These are phyloP conservation scores for Melinaea menophilus DNA, from an alignment of 2,888 invertebrate species.

Conservation along the genomic window DNA sequence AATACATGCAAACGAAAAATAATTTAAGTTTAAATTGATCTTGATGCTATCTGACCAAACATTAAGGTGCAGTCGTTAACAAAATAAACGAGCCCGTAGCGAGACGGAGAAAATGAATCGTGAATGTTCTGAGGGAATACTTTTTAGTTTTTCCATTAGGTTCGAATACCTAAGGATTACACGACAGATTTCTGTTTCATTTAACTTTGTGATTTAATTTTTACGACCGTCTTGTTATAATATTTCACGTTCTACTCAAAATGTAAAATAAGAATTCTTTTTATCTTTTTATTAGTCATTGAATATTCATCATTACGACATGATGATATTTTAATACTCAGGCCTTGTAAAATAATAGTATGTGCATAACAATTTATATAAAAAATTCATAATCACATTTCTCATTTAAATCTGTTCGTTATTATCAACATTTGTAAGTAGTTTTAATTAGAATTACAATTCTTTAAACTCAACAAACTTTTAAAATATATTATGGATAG, in stretches of 20 bases:
- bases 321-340: no score
- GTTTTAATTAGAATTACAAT: no score
- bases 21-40: background rate
- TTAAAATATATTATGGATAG: no score
- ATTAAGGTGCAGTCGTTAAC: conserved; percentile 2
- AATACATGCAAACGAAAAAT: background rate
- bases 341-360: no score
- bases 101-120: conserved; percentile 1
- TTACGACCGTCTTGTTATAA: background rate
- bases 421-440: no score
- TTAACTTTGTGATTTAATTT: conserved; percentile 3
- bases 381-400: no score
- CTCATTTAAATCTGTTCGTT: no score
- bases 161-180: conserved; percentile 1
- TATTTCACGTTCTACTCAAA: background rate
- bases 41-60: background rate
- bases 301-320: no score
- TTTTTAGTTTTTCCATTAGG: conserved; percentile 4
- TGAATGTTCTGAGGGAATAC: conserved; percentile 5
- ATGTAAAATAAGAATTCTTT: background rate
- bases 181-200: conserved; percentile 3
- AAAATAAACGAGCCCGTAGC: background rate
- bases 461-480: no score
- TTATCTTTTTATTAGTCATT: no score
- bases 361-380: no score